These are phyloP conservation scores for Gymnoscopelus braueri DNA, from an alignment of 2,797 vertebrate species.

Conservation along the genomic window DNA sequence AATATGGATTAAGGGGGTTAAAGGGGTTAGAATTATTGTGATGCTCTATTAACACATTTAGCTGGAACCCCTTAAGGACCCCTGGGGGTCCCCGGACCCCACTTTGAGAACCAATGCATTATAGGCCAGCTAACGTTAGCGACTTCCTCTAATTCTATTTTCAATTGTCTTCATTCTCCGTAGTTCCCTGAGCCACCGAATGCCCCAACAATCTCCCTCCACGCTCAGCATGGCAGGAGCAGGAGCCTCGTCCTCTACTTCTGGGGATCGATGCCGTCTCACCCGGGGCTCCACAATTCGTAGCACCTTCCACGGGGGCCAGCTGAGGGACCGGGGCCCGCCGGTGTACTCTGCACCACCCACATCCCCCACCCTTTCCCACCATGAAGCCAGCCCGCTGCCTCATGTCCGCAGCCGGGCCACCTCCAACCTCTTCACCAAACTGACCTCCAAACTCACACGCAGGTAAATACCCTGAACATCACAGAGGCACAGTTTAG, in stretches of 20 bases:
- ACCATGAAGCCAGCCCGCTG: conserved; percentile 86
- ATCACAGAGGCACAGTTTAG: too few species aligned
- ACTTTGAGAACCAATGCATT: too few species aligned
- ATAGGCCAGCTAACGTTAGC: too few species aligned
- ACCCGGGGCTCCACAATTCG: conserved; percentile 90
- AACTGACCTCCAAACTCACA: conserved; percentile 96
- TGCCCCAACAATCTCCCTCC: conserved; percentile 86
- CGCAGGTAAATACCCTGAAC: conserved; percentile 83
- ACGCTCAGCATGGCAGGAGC: conserved; percentile 90
- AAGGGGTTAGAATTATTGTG: too few species aligned
- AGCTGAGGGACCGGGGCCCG: conserved; percentile 88
- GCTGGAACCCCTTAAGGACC: too few species aligned
- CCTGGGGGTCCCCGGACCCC: too few species aligned
- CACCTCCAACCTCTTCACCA: conserved; percentile 95
- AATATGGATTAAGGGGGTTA: too few species aligned
- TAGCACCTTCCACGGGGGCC: conserved; percentile 94
- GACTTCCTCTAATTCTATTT: too few species aligned
- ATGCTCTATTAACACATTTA: too few species aligned
- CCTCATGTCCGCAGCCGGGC: conserved; percentile 87
- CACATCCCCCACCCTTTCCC: conserved; percentile 89
- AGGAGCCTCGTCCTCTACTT: conserved; percentile 79
- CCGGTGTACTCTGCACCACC: conserved; percentile 88
- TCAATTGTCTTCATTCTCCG: neutral
- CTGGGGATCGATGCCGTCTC: conserved; percentile 87
- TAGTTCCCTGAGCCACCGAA: conserved; percentile 85